These are phyloP conservation scores for Acipenser transmontanus DNA, from an alignment of 2,797 vertebrate species.

Conservation along the genomic window DNA sequence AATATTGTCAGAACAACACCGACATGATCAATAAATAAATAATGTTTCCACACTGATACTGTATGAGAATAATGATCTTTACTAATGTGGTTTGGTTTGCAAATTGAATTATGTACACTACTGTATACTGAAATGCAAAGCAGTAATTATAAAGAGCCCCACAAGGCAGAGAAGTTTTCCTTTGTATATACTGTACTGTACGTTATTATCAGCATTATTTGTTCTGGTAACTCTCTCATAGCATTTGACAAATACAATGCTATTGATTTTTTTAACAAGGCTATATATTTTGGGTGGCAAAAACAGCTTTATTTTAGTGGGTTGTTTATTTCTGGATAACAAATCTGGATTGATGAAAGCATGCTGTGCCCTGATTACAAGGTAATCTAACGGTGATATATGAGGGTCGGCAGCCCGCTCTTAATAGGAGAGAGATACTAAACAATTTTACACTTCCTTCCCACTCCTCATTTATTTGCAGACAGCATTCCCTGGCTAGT, in stretches of 20 bases:
- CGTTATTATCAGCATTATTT: too few relatives aligned
- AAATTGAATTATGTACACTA: too few relatives aligned
- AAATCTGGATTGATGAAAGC: constrained; percentile 4
- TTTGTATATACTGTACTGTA: too few relatives aligned
- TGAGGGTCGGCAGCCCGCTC: neutral
- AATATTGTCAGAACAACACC: neutral
- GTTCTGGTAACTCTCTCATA: too few relatives aligned
- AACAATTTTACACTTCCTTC: constrained; percentile 39
- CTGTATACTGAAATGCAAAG: too few relatives aligned
- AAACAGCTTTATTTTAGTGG: constrained; percentile 14
- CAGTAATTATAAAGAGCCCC: too few relatives aligned
- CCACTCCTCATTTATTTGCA: constrained; percentile 31
- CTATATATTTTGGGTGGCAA: constrained; percentile 13
- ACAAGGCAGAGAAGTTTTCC: too few relatives aligned
- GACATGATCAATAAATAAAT: neutral
- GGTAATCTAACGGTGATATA: constrained; percentile 8
- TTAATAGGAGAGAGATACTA: constrained; percentile 21
- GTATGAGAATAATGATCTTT: neutral
- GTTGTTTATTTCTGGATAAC: constrained; percentile 1
- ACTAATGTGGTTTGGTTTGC: neutral
- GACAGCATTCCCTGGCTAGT: constrained; percentile 31
- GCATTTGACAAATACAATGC: constrained; percentile 9
- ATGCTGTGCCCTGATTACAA: neutral
- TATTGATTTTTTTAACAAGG: constrained; percentile 15
- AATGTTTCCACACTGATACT: neutral